phyloP scores from a whole-genome alignment of 2,888 invertebrate genomes.

The Epiblema foenella region DNA sequence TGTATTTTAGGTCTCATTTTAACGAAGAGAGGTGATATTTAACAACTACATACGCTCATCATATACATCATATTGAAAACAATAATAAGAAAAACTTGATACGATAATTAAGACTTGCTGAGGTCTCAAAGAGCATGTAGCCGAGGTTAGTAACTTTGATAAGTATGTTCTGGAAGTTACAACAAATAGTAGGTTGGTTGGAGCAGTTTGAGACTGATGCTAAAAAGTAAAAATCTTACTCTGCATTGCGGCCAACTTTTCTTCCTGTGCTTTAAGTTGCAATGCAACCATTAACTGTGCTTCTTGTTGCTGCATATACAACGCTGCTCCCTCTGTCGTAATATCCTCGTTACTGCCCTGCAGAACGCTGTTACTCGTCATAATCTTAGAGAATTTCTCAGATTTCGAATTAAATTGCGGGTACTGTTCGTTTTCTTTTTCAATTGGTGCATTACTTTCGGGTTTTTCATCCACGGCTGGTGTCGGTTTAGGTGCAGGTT shows the following conservation, averaged over 20 bases:
- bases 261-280: slow-evolving; percentile 87
- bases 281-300: slow-evolving; percentile 86
- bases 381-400: slow-evolving; percentile 46
- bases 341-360: slow-evolving; percentile 71
- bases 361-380: slow-evolving; percentile 49
- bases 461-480: slow-evolving; percentile 39
- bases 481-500: slow-evolving; percentile 42
- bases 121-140: not conserved
- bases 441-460: slow-evolving; percentile 43
- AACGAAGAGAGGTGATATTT: no score
- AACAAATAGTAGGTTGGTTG: not conserved
- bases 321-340: slow-evolving; percentile 81
- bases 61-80: not conserved
- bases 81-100: not conserved
- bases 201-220: not conserved
- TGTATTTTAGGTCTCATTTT: no score
- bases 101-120: not conserved
- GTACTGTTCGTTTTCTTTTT: slow-evolving; percentile 46
- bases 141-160: not conserved
- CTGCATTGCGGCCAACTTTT: slow-evolving; percentile 84
- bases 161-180: not conserved
- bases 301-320: slow-evolving; percentile 86
- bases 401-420: slow-evolving; percentile 46
- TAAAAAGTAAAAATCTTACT: slow-evolving; percentile 58
- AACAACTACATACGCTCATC: not conserved